These are phyloP conservation scores for Arizona elegans DNA, from an alignment of 2,113 vertebrate genomes.

Conservation along the genomic window DNA sequence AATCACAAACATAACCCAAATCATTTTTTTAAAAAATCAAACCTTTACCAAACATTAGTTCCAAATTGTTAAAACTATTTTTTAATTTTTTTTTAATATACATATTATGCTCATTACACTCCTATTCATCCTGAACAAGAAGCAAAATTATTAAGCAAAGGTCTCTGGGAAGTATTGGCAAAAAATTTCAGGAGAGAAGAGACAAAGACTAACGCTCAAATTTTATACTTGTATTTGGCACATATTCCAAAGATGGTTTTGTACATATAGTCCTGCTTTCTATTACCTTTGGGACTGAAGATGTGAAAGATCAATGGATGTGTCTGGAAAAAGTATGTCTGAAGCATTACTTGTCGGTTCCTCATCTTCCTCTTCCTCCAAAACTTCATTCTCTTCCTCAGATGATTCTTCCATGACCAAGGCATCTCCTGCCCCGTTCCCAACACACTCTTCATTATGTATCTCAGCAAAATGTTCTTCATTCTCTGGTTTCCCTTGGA, in stretches of 20 bases:
- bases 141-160: not conserved
- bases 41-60: not conserved
- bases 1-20: not conserved
- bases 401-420: conserved; percentile 56
- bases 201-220: not conserved
- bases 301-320: conserved; percentile 88
- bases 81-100: too few relatives aligned
- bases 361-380: conserved; percentile 46
- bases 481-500: conserved; percentile 53
- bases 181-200: not conserved
- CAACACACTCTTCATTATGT: not conserved
- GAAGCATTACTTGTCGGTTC: conserved; percentile 44
- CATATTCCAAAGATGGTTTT: not conserved
- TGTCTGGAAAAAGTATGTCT: conserved; percentile 84
- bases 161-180: not conserved
- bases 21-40: not conserved
- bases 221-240: not conserved
- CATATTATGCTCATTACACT: not conserved
- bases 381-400: conserved; percentile 49
- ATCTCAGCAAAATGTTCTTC: conserved; percentile 8
- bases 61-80: not conserved
- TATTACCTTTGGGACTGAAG: conserved; percentile 85
- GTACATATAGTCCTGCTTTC: not conserved
- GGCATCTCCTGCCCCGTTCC: conserved; percentile 2
- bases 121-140: not conserved